Evolutionary conservation across 2,888 invertebrate genomes (phyloP), one percentile per base, ranked within the genome.

Genomic region (Diachrysia chrysitis): DNA sequence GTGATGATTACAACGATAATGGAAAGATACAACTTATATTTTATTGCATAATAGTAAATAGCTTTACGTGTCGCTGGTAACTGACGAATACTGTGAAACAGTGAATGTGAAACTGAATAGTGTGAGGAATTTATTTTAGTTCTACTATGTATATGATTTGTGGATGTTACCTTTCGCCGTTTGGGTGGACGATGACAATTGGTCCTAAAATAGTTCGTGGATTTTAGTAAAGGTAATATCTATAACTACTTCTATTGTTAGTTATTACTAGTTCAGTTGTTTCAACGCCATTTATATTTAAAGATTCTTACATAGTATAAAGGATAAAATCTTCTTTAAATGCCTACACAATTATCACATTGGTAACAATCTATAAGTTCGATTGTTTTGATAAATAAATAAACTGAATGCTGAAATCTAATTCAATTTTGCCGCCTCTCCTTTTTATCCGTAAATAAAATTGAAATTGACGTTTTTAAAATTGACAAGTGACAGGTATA

Each of bases 151-250:
- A 57, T 62, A 72, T 61, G 67, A 74, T 78, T 72, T 78, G 48
- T 72, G 58, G 23, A 63, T 61, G 69, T 75, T 81, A 81, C 81
- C 81, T 83, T 83, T 82, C 71, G 66, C 78, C 79, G 82, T 81
- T 86, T 84, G 77, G 76, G 76, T 74, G 78, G 81, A 42, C n/a
- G 42, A 85, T 85, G 86, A 85, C 86, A 86, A 84, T 82, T 61
- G 79, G 48, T 82, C 79, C 69, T 69, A 80, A 85, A 87, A 85
- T 86, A 86, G 78, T 78, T 58, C 64, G 57, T 21, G 53, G 19
- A 66, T 35, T 67, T 64, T 69, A 62, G 37, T 61, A 68, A 70
- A 65, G 61, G 37, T 58, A 1, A 51, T 37, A 37, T n/a, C 35
- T 17, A 54, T 16, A 29, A 58, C 60, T 23, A 19, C 61, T 71